Conservation (phyloP, 2,797 vertebrate species). For the Oophaga sylvatica region DNA sequence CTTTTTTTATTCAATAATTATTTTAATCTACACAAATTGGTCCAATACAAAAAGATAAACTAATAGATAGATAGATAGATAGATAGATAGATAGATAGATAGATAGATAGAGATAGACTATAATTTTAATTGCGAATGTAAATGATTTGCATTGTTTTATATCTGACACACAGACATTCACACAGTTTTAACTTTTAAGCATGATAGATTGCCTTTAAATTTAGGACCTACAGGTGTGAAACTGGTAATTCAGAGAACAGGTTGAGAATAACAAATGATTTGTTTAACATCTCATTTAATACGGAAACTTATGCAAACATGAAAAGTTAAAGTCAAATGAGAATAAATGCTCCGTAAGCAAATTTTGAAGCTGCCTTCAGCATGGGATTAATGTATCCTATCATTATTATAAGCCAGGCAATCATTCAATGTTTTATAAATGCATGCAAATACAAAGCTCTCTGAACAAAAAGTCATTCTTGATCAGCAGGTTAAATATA, state of each 20-base stretch:
- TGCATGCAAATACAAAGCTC: constrained; percentile 18
- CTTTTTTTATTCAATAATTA: too few relatives aligned
- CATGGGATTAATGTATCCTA: constrained; percentile 46
- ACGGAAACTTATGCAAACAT: constrained; percentile 51
- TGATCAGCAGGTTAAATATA: constrained; percentile 22
- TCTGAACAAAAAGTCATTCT: constrained; percentile 19
- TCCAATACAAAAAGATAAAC: too few relatives aligned
- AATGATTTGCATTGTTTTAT: too few relatives aligned
- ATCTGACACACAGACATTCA: background rate
- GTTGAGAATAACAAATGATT: constrained; percentile 52
- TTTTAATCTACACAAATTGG: too few relatives aligned
- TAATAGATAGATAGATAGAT: too few relatives aligned
- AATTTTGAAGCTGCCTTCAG: constrained; percentile 39
- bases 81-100: too few relatives aligned
- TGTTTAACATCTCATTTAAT: constrained; percentile 54
- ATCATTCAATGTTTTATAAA: constrained; percentile 55
- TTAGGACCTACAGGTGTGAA: background rate
- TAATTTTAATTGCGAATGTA: too few relatives aligned
- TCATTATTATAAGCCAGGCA: constrained; percentile 41
- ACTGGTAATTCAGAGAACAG: background rate
- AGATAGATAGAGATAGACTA: too few relatives aligned
- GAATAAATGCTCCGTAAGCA: constrained; percentile 53
- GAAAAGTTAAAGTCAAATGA: constrained; percentile 53
- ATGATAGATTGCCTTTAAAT: background rate
- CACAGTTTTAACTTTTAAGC: background rate